Evolutionary conservation across 1,140 invertebrate genomes (phyloP), one percentile per base, ranked within the genome.

Genomic region (Drosophila sp.): DNA sequence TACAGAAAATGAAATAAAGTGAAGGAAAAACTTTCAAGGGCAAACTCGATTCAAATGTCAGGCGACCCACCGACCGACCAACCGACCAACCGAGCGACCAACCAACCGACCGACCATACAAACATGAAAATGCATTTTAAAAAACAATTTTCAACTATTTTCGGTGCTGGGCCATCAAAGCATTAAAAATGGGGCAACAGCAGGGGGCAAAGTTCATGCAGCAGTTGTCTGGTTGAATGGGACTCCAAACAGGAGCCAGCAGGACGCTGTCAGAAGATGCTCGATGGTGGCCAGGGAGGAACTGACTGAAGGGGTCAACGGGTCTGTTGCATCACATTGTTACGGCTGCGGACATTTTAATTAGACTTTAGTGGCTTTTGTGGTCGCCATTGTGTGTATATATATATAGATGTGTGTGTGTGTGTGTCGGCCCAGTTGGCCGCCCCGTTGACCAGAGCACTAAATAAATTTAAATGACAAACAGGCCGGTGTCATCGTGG

Each of bases 291-390:
- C 8, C 8, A 29, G 47, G 8, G n/a, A 11, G 41, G 17, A 1
- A 1, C 35, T 38, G 65, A 3, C 1, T 17, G 17, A 17, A 3
- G 44, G 7, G 40, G 60, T 44, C 30, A 54, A 50, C 57, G 70
- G 61, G 67, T 72, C 44, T 72, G 70, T 70, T 68, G 67, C 70
- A 63, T 63, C 67, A 71, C 70, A 68, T 70, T 70, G 72, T 70
- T 74, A 69, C 66, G 65, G 72, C 74, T 75, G 75, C 73, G 72
- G 66, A 64, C 60, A 70, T 77, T 76, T 77, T 76, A 76, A 76
- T 76, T 76, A 76, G 73, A 77, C 75, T 77, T 77, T 77, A 70
- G 75, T 77, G 75, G 75, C 72, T 77, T 76, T 71, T 77, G 60
- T 70, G 72, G 73, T 60, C 72, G 72, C 71, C 72, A 63, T 76